A percentile compares a stretch with the other conserved stretches of the same genome.
phyloP scores from a whole-genome alignment of 2,888 invertebrate genomes.

The Thymelicus lineola region DNA sequence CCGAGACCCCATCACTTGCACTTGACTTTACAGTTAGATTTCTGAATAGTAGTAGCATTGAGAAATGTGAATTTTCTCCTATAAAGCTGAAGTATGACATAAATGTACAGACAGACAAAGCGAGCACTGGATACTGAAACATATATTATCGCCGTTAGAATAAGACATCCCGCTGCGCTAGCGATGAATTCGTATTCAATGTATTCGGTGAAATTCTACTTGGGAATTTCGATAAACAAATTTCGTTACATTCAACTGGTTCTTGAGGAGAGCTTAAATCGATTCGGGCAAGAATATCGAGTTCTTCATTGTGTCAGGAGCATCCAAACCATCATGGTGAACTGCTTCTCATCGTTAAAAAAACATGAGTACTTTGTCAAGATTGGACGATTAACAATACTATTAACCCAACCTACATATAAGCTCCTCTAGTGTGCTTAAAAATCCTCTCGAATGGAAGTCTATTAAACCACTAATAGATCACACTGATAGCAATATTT shows the following conservation, averaged over 20 bases:
- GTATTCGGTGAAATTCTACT: slow-evolving; percentile 6
- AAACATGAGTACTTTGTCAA: too few relatives aligned
- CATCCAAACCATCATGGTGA: too few relatives aligned
- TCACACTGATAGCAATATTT: slow-evolving; percentile 2
- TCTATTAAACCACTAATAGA: neutral
- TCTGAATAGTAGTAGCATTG: too few relatives aligned
- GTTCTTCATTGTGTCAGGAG: too few relatives aligned
- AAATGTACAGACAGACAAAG: neutral
- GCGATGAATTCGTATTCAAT: neutral
- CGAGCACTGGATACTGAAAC: neutral
- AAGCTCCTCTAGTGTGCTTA: too few relatives aligned
- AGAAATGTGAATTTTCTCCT: too few relatives aligned
- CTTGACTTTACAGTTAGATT: too few relatives aligned
- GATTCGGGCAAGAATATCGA: neutral
- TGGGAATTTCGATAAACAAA: neutral
- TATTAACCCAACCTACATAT: too few relatives aligned
- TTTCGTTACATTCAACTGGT: neutral
- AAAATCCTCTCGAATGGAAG: too few relatives aligned
- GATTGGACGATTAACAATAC: too few relatives aligned
- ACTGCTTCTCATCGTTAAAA: too few relatives aligned
- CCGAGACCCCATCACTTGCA: too few relatives aligned
- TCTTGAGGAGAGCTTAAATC: neutral
- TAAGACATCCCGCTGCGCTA: slow-evolving; percentile 2
- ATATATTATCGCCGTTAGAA: neutral
- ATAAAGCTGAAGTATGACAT: neutral